Conservation (phyloP, 2,113 vertebrate species). For the Xerus inauris region DNA sequence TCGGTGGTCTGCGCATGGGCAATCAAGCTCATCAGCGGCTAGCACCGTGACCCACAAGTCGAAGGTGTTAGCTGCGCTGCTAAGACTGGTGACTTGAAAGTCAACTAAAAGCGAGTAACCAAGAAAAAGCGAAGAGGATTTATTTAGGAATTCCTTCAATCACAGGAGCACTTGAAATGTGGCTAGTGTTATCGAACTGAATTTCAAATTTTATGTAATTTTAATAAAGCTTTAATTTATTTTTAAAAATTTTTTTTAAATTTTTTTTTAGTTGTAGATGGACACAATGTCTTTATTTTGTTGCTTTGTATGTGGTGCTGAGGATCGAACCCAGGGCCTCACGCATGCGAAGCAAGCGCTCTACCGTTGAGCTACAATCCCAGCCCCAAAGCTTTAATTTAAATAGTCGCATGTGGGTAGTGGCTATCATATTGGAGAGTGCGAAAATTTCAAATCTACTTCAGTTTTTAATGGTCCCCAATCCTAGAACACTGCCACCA, state of each 20-base stretch:
- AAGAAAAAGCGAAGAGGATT: neutral
- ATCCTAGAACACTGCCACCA: neutral
- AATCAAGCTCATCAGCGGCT: neutral
- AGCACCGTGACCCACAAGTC: neutral
- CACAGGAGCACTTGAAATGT: neutral
- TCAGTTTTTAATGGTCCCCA: neutral
- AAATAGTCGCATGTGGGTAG: neutral
- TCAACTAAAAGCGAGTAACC: no score
- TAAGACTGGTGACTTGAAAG: neutral
- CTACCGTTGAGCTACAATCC: no score
- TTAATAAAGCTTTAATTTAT: conserved; percentile 11
- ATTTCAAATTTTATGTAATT: neutral
- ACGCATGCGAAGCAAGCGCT: no score
- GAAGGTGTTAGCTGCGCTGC: neutral
- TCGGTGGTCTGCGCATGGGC: neutral
- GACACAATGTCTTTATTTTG: no score
- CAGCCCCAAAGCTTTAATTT: neutral
- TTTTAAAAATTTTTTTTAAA: no score
- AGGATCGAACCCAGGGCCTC: no score
- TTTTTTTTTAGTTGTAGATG: no score
- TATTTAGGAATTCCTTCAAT: neutral
- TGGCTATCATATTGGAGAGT: neutral
- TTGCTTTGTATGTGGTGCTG: no score
- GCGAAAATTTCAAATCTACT: neutral
- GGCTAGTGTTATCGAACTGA: neutral